Conservation (phyloP, 2,888 invertebrate genomes). For the Drosophila fungiperda region DNA sequence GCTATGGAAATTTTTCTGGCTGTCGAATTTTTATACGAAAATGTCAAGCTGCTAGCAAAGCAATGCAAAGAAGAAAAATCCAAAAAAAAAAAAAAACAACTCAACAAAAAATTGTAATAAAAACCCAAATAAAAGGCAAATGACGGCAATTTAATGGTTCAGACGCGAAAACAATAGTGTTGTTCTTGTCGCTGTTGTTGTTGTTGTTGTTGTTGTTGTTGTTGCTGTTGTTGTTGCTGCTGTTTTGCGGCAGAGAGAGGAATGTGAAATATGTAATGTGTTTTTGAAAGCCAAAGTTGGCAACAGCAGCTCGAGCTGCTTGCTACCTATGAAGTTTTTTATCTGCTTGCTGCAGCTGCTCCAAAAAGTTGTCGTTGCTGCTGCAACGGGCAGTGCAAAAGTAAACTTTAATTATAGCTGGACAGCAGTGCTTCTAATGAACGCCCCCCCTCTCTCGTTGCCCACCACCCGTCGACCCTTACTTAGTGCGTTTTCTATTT, state of each 20-base stretch:
- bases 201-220: slow-evolving; percentile 50
- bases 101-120: slow-evolving; percentile 56
- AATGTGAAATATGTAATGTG: slow-evolving; percentile 73
- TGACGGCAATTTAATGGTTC: slow-evolving; percentile 76
- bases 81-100: slow-evolving; percentile 2
- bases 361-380: slow-evolving; percentile 55
- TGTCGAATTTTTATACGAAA: slow-evolving; percentile 80
- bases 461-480: background rate
- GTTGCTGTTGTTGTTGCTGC: slow-evolving; percentile 48
- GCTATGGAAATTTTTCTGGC: slow-evolving; percentile 75
- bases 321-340: slow-evolving; percentile 69
- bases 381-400: slow-evolving; percentile 73
- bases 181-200: slow-evolving; percentile 39
- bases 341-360: slow-evolving; percentile 66
- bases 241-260: slow-evolving; percentile 41
- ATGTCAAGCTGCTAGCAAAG: slow-evolving; percentile 64
- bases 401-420: slow-evolving; percentile 80
- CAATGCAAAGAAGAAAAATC: slow-evolving; percentile 20
- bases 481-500: slow-evolving; percentile 64
- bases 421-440: slow-evolving; percentile 69
- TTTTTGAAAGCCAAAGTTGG: slow-evolving; percentile 69
- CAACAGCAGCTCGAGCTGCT: slow-evolving; percentile 13
- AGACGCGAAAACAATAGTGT: slow-evolving; percentile 68
- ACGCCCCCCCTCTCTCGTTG: slow-evolving; percentile 31
- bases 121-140: slow-evolving; percentile 72